Conservation (phyloP, 1,140 invertebrate species). For the silkworm (Bombyx mori) region ASM3026992v2 NC_085121.1:7798501-7799000, state of each 20-base stretch:
- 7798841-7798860: constrained; percentile 68
- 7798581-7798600: no score
- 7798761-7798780: not conserved
- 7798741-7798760: not conserved
- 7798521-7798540: constrained; percentile 56
- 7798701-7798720: no score
- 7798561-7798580: no score
- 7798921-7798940: constrained; percentile 50
- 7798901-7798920: constrained; percentile 53
- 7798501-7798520: constrained; percentile 93
- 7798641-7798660: not conserved
- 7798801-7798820: not conserved
- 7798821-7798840: constrained; percentile 42
- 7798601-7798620: constrained; percentile 7
- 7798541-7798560: constrained; percentile 3
- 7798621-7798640: constrained; percentile 9
- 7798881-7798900: constrained; percentile 52
- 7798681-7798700: not conserved
- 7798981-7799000: no score
- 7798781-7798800: not conserved
- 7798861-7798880: constrained; percentile 70
- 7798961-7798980: not conserved
- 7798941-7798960: constrained; percentile 44
- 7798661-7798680: not conserved
- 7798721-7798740: no score